These are phyloP conservation scores for Myotis findleyi DNA, from an alignment of 2,797 vertebrate species.

Conservation along the genomic window DNA sequence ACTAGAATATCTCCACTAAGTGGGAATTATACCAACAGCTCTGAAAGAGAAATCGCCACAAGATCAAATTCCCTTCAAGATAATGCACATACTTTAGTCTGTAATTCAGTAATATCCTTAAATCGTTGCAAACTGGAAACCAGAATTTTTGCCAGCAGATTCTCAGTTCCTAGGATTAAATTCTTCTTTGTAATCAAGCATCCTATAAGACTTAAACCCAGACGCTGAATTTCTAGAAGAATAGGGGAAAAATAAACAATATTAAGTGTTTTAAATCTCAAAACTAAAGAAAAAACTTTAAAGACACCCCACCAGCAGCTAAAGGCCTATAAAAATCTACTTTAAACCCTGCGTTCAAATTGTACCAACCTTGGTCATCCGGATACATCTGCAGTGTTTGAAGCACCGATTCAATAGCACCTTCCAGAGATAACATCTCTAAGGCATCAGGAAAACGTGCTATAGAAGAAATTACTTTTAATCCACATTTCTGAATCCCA, in stretches of 20 bases:
- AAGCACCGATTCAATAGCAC: slow-evolving; percentile 93
- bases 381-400: slow-evolving; percentile 96
- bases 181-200: slow-evolving; percentile 93
- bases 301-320: neutral
- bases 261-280: slow-evolving; percentile 26
- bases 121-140: slow-evolving; percentile 91
- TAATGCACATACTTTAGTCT: slow-evolving; percentile 89
- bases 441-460: slow-evolving; percentile 92
- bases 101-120: slow-evolving; percentile 90
- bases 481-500: slow-evolving; percentile 92
- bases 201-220: slow-evolving; percentile 93
- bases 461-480: slow-evolving; percentile 92
- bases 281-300: neutral
- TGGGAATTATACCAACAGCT: neutral
- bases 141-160: slow-evolving; percentile 92
- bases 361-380: slow-evolving; percentile 90
- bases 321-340: neutral
- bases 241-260: neutral
- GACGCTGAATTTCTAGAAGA: slow-evolving; percentile 93
- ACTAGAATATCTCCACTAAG: neutral
- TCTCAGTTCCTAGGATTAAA: slow-evolving; percentile 91
- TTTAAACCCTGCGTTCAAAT: neutral
- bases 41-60: neutral
- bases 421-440: slow-evolving; percentile 93
- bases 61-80: slow-evolving; percentile 22